phyloP scores from a whole-genome alignment of 2,113 vertebrate species.

The Chlamydotis undulata region DNA sequence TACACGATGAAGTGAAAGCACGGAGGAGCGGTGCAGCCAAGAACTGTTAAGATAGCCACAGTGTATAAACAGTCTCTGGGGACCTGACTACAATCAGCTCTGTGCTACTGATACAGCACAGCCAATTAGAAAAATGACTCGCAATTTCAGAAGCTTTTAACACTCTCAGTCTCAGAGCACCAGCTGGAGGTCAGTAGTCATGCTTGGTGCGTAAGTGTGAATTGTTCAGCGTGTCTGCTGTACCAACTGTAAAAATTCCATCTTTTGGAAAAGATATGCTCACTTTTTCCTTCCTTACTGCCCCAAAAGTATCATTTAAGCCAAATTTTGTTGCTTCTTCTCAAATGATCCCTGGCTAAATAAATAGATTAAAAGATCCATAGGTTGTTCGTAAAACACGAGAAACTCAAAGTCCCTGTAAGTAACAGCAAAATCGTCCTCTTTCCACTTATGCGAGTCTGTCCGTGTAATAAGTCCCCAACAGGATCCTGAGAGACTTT shows the following conservation, averaged over 20 bases:
- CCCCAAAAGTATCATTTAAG: background rate
- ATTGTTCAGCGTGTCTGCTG: background rate
- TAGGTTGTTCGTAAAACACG: background rate
- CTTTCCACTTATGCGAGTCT: background rate
- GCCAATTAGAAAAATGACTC: background rate
- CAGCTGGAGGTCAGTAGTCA: background rate
- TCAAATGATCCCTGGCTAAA: background rate
- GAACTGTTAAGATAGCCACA: background rate
- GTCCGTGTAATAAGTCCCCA: background rate
- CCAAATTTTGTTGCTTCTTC: background rate
- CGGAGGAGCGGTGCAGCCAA: background rate
- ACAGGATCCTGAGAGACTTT: background rate
- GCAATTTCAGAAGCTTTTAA: constrained; percentile 22
- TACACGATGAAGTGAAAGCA: background rate
- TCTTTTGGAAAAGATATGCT: background rate
- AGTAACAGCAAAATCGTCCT: background rate
- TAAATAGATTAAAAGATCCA: background rate
- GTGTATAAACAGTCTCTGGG: background rate
- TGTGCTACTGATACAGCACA: background rate
- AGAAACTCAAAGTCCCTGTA: background rate
- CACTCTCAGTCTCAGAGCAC: background rate
- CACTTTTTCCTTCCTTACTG: background rate
- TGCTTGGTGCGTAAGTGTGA: background rate
- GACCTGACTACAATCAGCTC: background rate
- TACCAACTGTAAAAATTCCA: background rate